A percentile compares a stretch with the other conserved stretches of the same genome.
phyloP scores from a whole-genome alignment of 2,797 vertebrate species.

The Simalia tracyae region DNA sequence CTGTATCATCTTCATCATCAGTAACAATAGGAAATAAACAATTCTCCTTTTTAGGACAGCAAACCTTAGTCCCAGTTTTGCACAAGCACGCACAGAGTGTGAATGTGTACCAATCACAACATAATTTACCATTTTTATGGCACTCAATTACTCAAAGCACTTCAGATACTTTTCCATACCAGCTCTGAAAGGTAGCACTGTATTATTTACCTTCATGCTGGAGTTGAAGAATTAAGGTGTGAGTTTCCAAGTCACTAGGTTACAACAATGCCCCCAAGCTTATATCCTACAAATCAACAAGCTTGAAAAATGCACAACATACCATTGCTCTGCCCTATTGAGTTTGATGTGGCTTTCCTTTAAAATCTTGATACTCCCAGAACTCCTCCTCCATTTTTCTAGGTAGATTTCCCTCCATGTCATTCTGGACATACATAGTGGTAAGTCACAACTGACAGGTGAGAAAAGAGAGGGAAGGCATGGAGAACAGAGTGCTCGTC shows the following conservation, averaged over 20 bases:
- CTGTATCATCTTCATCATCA: not conserved
- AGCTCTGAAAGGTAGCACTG: not conserved
- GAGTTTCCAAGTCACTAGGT: not conserved
- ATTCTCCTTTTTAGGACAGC: too few species aligned
- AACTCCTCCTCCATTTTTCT: slow-evolving; percentile 42
- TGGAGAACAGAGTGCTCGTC: slow-evolving; percentile 51
- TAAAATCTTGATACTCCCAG: slow-evolving; percentile 25
- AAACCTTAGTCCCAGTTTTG: not conserved
- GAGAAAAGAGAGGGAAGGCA: slow-evolving; percentile 47
- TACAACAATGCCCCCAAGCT: too few species aligned
- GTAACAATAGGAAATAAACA: too few species aligned
- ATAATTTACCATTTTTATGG: not conserved
- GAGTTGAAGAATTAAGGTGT: not conserved
- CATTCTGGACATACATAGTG: slow-evolving; percentile 49
- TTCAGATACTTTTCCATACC: not conserved
- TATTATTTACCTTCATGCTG: too few species aligned
- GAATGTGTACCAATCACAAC: not conserved
- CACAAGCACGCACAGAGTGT: too few species aligned
- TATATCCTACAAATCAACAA: not conserved
- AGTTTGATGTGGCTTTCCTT: slow-evolving; percentile 26
- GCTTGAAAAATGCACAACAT: not conserved
- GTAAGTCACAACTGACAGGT: slow-evolving; percentile 58
- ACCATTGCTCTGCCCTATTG: not conserved
- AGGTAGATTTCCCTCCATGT: slow-evolving; percentile 53
- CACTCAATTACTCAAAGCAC: not conserved